Percentiles rank a stretch among this genome's conserved stretches.
phyloP scores from a whole-genome alignment of 2,888 invertebrate genomes.

The Dastarcus helophoroides region DNA sequence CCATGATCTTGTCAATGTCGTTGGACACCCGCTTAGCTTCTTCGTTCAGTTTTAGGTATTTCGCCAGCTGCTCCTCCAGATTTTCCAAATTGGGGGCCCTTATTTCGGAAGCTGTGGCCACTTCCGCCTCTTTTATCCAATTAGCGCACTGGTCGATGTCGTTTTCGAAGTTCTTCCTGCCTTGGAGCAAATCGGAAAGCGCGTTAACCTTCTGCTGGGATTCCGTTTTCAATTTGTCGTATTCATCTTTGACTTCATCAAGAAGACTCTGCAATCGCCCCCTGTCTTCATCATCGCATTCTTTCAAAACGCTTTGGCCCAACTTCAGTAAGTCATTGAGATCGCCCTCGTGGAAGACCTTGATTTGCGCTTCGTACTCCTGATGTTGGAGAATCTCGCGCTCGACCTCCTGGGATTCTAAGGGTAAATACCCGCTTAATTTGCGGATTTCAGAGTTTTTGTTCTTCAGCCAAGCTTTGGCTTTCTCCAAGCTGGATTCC shows the following conservation, averaged over 20 bases:
- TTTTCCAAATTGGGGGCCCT: conserved; percentile 70
- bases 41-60: conserved; percentile 67
- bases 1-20: conserved; percentile 61
- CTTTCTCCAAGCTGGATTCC: conserved; percentile 66
- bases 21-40: conserved; percentile 61
- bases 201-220: conserved; percentile 60
- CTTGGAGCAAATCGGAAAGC: conserved; percentile 60
- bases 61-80: conserved; percentile 76
- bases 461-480: conserved; percentile 68
- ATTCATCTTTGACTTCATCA: conserved; percentile 58
- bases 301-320: conserved; percentile 64
- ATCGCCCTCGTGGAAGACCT: conserved; percentile 63
- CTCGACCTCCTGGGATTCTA: conserved; percentile 73
- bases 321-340: conserved; percentile 66
- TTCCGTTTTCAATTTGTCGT: conserved; percentile 60
- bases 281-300: conserved; percentile 64
- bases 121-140: conserved; percentile 87
- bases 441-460: conserved; percentile 67
- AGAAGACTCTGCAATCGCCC: conserved; percentile 53
- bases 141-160: conserved; percentile 70
- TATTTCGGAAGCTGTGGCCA: conserved; percentile 70
- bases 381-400: conserved; percentile 67
- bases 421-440: conserved; percentile 61
- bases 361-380: conserved; percentile 62
- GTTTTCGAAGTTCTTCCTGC: conserved; percentile 70